These are phyloP conservation scores for Heliconius nattereri DNA, from an alignment of 1,140 invertebrate genomes.

Conservation along the genomic window DNA sequence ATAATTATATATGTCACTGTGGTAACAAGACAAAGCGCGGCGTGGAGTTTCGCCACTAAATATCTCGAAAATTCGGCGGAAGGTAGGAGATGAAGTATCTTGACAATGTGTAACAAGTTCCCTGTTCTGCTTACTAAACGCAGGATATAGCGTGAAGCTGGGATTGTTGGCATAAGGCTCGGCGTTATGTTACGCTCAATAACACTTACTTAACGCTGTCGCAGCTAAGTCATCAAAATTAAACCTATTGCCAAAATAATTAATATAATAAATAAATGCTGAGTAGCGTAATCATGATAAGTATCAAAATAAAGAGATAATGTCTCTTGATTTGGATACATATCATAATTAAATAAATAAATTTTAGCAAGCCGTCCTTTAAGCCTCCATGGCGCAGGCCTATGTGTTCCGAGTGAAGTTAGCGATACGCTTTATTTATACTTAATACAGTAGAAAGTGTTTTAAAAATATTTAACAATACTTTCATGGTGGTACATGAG, in stretches of 20 bases:
- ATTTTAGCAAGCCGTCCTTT: neutral
- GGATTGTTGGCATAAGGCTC: no score
- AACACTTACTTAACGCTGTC: no score
- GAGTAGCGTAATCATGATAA: no score
- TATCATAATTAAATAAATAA: neutral
- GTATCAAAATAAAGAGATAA: no score
- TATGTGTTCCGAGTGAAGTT: neutral
- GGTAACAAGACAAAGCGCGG: neutral
- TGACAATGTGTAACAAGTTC: neutral
- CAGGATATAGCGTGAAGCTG: neutral
- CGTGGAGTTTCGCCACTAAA: neutral
- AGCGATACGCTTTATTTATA: neutral
- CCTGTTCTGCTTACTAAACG: neutral
- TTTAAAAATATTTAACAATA: conserved; percentile 1
- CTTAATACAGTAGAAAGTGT: neutral
- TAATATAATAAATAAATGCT: no score
- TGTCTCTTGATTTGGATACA: no score
- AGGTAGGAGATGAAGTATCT: neutral
- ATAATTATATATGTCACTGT: neutral
- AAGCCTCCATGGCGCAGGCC: neutral
- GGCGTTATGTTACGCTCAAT: no score
- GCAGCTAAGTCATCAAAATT: no score
- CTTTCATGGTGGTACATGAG: neutral
- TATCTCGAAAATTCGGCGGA: neutral
- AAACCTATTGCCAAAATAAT: no score